A percentile compares a stretch with the other conserved stretches of the same genome.
Evolutionary conservation across 2,797 vertebrate species (phyloP).

Genomic region (Chrosomus eos): DNA sequence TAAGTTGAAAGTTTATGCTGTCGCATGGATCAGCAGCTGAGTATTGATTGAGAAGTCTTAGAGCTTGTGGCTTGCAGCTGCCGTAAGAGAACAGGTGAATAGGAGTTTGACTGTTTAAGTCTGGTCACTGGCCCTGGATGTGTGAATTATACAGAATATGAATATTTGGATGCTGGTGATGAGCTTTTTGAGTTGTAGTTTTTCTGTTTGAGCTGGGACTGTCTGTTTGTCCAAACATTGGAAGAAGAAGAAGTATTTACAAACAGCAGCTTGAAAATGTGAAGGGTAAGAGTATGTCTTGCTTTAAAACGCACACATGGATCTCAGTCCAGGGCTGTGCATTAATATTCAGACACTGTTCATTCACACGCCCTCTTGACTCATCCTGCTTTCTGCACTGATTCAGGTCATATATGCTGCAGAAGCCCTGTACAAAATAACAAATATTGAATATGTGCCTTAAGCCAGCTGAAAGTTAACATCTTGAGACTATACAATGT

Average conservation of each 20-base stretch:
- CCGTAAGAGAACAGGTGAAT: constrained; percentile 1
- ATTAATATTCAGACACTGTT: constrained; percentile 32
- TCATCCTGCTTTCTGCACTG: constrained; percentile 27
- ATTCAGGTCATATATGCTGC: constrained; percentile 31
- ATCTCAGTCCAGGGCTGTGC: neutral
- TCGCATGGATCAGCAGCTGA: constrained; percentile 33
- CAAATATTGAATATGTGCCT: constrained; percentile 8
- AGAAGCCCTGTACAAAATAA: neutral
- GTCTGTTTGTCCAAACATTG: neutral
- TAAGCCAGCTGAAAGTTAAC: neutral
- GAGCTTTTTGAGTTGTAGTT: neutral
- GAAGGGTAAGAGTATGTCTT: constrained; percentile 20
- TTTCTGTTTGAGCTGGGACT: neutral
- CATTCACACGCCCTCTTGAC: constrained; percentile 32
- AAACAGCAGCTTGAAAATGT: constrained; percentile 17
- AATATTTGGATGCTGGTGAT: constrained; percentile 5
- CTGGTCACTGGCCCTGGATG: neutral
- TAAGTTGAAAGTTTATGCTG: constrained; percentile 48
- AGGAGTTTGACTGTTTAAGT: constrained; percentile 19
- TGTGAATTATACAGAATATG: constrained; percentile 7
- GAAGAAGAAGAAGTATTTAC: neutral
- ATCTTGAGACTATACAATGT: neutral
- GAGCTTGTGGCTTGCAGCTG: constrained; percentile 7
- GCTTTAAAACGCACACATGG: neutral
- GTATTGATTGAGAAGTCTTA: constrained; percentile 50